phyloP scores from a whole-genome alignment of 1,140 invertebrate genomes.

The Conopomorpha cramerella region DNA sequence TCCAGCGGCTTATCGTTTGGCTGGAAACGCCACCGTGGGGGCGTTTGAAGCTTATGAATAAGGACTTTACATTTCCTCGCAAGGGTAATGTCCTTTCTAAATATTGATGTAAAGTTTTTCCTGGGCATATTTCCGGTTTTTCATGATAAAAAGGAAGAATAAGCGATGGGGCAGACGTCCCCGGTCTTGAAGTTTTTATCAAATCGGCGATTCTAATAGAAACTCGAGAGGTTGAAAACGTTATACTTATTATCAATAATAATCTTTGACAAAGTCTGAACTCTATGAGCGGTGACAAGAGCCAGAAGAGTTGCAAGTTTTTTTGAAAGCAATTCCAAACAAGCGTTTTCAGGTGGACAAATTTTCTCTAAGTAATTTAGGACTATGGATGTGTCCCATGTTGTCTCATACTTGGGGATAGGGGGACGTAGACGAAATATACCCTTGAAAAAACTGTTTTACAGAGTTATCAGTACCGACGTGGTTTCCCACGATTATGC shows the following conservation, averaged over 20 bases:
- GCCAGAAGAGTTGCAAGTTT: not conserved
- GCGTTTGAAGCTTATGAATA: too few relatives aligned
- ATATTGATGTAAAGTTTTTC: too few relatives aligned
- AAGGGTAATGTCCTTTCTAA: too few relatives aligned
- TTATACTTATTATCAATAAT: not conserved
- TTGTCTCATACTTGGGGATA: not conserved
- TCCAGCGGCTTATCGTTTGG: constrained; percentile 1
- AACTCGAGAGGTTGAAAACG: too few relatives aligned
- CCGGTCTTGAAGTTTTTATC: constrained; percentile 4
- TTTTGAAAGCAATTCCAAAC: not conserved
- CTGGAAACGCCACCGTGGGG: too few relatives aligned
- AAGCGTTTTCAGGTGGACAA: not conserved
- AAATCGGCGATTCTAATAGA: constrained; percentile 6
- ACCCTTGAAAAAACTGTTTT: constrained; percentile 4
- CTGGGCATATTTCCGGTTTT: constrained; percentile 4
- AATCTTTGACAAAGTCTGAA: not conserved
- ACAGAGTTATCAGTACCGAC: constrained; percentile 1
- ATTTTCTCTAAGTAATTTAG: not conserved
- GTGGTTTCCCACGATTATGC: constrained; percentile 1
- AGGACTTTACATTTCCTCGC: too few relatives aligned
- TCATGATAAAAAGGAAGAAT: constrained; percentile 3
- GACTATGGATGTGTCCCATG: not conserved
- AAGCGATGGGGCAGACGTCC: constrained; percentile 1
- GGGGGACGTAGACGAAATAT: not conserved
- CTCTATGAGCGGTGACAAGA: not conserved